Conservation (phyloP, 2,797 vertebrate species). For the Danio aesculapii region DNA sequence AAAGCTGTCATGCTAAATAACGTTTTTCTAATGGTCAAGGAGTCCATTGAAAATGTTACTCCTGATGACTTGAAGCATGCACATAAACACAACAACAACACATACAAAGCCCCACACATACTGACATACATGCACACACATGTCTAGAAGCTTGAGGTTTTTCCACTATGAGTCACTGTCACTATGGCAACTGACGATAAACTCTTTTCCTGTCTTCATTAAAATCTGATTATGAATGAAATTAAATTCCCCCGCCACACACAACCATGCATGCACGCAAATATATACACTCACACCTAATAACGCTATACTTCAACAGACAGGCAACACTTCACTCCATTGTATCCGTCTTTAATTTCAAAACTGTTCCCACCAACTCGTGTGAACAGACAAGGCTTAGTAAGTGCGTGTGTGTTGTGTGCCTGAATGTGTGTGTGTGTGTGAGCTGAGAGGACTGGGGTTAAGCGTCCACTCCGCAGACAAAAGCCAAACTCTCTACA, state of each 20-base stretch:
- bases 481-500: conserved; percentile 78
- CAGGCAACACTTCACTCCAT: conserved; percentile 51
- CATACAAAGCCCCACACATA: conserved; percentile 2
- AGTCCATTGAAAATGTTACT: not conserved
- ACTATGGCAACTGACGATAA: conserved; percentile 60
- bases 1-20: not conserved
- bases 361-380: conserved; percentile 84
- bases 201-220: conserved; percentile 59
- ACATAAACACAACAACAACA: conserved; percentile 36
- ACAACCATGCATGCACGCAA: conserved; percentile 35
- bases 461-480: conserved; percentile 79
- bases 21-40: not conserved
- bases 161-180: conserved; percentile 53
- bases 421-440: conserved; percentile 60
- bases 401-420: conserved; percentile 68
- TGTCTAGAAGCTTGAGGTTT: conserved; percentile 30
- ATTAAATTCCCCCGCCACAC: conserved; percentile 45
- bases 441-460: conserved; percentile 66
- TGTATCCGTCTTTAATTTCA: conserved; percentile 71
- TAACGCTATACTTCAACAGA: conserved; percentile 48
- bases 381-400: conserved; percentile 64
- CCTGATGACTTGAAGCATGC: conserved; percentile 43
- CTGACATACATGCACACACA: conserved; percentile 32
- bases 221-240: conserved; percentile 62
- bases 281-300: conserved; percentile 41